Evolutionary conservation across 2,888 invertebrate species (phyloP).

Genomic region (Plagodis pulveraria): DNA sequence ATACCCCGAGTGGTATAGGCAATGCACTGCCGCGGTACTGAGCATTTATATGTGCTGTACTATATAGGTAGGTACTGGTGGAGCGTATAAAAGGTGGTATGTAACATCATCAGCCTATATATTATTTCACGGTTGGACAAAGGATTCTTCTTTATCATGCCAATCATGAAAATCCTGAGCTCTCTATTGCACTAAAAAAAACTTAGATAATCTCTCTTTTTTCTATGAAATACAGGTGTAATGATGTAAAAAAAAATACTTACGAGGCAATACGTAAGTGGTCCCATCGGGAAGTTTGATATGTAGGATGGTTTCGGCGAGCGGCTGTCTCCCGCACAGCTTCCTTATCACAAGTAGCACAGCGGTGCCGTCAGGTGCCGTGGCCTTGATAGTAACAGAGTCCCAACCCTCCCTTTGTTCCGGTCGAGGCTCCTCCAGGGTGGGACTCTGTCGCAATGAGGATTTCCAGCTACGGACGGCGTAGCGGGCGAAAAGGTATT

Average conservation of each 20-base stretch:
- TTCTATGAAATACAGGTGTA: too few species aligned
- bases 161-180: too few species aligned
- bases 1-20: too few species aligned
- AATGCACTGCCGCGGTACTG: too few species aligned
- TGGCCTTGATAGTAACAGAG: slow-evolving; percentile 76
- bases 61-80: too few species aligned
- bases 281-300: slow-evolving; percentile 73
- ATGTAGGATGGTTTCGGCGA: slow-evolving; percentile 83
- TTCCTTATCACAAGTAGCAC: slow-evolving; percentile 83
- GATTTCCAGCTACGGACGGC: slow-evolving; percentile 70
- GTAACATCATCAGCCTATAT: too few species aligned
- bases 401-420: slow-evolving; percentile 65
- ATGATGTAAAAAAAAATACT: slow-evolving; percentile 33
- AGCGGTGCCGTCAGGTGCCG: slow-evolving; percentile 83
- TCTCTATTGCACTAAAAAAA: too few species aligned
- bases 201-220: too few species aligned
- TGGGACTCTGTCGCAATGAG: slow-evolving; percentile 36
- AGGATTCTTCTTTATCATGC: too few species aligned
- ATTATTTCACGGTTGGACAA: too few species aligned
- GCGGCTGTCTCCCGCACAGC: slow-evolving; percentile 65
- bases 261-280: slow-evolving; percentile 62
- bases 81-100: too few species aligned
- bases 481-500: slow-evolving; percentile 67
- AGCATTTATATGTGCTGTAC: too few species aligned
- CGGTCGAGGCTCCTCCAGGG: slow-evolving; percentile 47